Evolutionary conservation across 2,888 invertebrate genomes (phyloP).

Genomic region (Tetranychus piercei): DNA sequence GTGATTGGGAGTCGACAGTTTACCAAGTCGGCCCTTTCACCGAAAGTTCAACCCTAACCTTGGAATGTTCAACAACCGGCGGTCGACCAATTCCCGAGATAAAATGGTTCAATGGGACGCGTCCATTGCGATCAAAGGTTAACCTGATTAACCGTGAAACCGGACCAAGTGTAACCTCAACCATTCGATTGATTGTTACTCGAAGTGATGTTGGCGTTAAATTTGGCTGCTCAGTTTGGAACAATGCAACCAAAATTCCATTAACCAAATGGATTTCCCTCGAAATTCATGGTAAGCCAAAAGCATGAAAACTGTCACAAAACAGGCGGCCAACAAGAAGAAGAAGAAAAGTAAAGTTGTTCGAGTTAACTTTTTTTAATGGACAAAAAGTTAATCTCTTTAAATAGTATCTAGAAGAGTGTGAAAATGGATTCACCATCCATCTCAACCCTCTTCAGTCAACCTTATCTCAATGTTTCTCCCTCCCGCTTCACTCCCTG

Average conservation of each 20-base stretch:
- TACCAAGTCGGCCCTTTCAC: conserved; percentile 39
- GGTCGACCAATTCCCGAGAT: conserved; percentile 69
- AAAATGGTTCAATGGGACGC: conserved; percentile 56
- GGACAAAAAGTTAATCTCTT: too few relatives aligned
- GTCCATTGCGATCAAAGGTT: conserved; percentile 25
- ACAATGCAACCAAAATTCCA: conserved; percentile 25
- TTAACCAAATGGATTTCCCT: conserved; percentile 39
- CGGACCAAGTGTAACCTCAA: conserved; percentile 24
- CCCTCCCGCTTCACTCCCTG: too few relatives aligned
- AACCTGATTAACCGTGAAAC: conserved; percentile 17
- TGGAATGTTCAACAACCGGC: conserved; percentile 54
- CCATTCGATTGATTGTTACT: conserved; percentile 26
- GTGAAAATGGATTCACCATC: too few relatives aligned
- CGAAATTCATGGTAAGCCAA: conserved; percentile 52
- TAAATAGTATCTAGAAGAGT: too few relatives aligned
- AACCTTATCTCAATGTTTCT: too few relatives aligned
- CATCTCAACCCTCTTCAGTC: too few relatives aligned
- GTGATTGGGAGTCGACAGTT: not conserved
- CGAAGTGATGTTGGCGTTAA: conserved; percentile 27
- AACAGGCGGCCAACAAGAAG: not conserved
- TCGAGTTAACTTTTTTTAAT: not conserved
- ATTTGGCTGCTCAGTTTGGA: conserved; percentile 27
- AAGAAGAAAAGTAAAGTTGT: not conserved
- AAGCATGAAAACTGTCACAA: not conserved
- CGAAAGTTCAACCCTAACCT: conserved; percentile 47